Percentiles rank a stretch among this genome's conserved stretches.
Evolutionary conservation across 1,140 invertebrate species (phyloP).

Genomic region (Brachionus plicatilis): DNA sequence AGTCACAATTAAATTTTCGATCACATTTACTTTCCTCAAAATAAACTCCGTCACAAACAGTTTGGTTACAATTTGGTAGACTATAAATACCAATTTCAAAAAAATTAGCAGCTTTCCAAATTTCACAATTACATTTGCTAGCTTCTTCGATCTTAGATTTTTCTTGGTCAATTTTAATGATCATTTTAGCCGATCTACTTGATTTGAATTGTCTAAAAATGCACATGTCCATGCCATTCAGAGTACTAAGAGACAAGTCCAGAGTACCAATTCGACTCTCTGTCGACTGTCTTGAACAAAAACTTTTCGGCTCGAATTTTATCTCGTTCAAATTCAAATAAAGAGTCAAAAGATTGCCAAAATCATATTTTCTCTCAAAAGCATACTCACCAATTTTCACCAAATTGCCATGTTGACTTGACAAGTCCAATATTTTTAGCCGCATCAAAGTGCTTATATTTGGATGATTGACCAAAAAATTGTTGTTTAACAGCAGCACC

Average conservation of each 20-base stretch:
- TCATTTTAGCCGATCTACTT: neutral
- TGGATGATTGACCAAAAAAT: neutral
- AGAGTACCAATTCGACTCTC: neutral
- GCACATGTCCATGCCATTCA: neutral
- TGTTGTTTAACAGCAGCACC: conserved; percentile 5
- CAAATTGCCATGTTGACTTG: conserved; percentile 26
- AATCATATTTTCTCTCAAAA: neutral
- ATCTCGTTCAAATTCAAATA: neutral
- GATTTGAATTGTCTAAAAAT: conserved; percentile 1
- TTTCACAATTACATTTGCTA: neutral
- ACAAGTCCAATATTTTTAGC: neutral
- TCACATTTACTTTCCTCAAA: neutral
- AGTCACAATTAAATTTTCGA: neutral
- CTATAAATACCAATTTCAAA: neutral
- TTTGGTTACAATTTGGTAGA: neutral
- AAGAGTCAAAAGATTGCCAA: neutral
- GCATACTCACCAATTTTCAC: neutral
- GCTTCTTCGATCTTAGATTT: neutral
- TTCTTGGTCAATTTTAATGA: neutral
- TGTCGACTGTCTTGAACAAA: neutral
- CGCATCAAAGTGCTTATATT: neutral
- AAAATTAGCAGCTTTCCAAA: neutral
- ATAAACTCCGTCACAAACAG: neutral
- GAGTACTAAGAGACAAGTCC: neutral
- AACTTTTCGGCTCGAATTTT: neutral